A percentile compares a stretch with the other conserved stretches of the same genome.
Evolutionary conservation across 2,888 invertebrate species (phyloP).

Genomic region (Brachynemurus nebulosus): DNA sequence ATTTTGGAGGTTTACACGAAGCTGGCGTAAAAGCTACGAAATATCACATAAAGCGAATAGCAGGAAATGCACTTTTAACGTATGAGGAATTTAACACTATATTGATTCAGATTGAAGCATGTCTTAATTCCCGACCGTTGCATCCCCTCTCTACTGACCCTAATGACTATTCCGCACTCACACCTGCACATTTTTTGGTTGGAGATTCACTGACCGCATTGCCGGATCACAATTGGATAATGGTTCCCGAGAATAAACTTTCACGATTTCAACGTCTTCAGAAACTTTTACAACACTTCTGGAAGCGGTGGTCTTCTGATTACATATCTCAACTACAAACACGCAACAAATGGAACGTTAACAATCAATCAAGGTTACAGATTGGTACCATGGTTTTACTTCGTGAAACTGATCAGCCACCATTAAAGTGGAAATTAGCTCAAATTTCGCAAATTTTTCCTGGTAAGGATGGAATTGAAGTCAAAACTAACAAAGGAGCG

Average conservation of each 20-base stretch:
- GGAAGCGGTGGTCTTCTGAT: background rate
- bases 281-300: background rate
- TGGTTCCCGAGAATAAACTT: background rate
- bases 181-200: background rate
- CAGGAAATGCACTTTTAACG: background rate
- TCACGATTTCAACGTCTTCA: background rate
- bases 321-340: background rate
- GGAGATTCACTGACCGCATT: background rate
- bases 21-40: background rate
- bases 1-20: background rate
- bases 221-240: background rate
- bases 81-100: background rate
- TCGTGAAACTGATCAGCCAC: background rate
- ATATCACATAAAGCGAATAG: background rate
- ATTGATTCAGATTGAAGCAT: background rate
- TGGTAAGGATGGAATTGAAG: no score
- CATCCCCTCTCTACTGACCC: background rate
- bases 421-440: background rate
- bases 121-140: background rate
- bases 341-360: background rate
- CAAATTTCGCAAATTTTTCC: no score
- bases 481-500: no score
- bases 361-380: background rate
- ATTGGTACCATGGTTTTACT: background rate
- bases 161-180: background rate